Percentiles rank a stretch among this genome's conserved stretches.
Conservation (phyloP, 2,888 invertebrate species). For the Idaea dimidiata region DNA sequence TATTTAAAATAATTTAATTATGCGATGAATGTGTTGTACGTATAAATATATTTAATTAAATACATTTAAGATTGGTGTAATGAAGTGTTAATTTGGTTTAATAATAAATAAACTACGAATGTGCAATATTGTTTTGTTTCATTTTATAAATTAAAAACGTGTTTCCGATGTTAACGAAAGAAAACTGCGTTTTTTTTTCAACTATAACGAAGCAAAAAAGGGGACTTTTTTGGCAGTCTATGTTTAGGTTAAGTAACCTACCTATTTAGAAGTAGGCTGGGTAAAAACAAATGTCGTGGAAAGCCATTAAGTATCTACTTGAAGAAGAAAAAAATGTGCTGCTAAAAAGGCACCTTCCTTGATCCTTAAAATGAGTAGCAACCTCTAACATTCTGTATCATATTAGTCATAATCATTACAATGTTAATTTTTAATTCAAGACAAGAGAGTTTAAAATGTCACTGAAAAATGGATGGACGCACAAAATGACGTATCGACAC, state of each 20-base stretch:
- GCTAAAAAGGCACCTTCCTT: no score
- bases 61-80: constrained; percentile 63
- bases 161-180: no score
- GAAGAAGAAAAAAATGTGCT: no score
- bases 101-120: constrained; percentile 53
- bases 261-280: no score
- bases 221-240: no score
- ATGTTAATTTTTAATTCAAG: constrained; percentile 25
- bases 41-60: constrained; percentile 35
- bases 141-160: no score
- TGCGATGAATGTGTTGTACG: constrained; percentile 64
- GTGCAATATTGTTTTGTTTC: background rate
- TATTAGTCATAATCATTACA: constrained; percentile 21
- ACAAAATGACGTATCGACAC: constrained; percentile 56
- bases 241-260: no score
- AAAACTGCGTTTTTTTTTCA: no score
- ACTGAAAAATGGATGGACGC: constrained; percentile 15
- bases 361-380: background rate
- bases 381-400: background rate
- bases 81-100: constrained; percentile 70
- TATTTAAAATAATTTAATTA: constrained; percentile 28
- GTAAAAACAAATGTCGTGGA: no score
- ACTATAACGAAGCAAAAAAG: no score
- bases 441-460: constrained; percentile 27
- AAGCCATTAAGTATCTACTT: no score